Conservation (phyloP, 2,113 vertebrate species). For the Crotalus tigris region DNA sequence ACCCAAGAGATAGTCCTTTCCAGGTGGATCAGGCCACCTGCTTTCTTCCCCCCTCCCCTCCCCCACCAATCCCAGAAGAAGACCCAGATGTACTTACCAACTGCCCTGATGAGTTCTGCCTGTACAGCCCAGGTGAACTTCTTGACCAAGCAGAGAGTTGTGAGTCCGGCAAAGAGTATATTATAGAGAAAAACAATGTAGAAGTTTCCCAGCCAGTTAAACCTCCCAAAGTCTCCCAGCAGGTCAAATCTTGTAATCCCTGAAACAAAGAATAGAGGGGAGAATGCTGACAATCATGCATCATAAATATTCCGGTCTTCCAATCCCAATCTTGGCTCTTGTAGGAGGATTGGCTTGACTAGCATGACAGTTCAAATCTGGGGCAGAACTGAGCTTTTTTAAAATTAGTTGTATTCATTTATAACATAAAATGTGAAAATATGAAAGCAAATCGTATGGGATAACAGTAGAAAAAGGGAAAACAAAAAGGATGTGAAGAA, state of each 20-base stretch:
- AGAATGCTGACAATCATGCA: background rate
- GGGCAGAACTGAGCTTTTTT: background rate
- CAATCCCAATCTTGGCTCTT: background rate
- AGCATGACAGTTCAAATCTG: background rate
- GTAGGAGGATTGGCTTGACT: background rate
- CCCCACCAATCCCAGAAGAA: background rate
- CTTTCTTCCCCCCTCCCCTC: no score
- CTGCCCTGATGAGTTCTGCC: conserved; percentile 89
- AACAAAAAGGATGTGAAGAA: no score
- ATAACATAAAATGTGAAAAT: no score
- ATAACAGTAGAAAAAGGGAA: no score
- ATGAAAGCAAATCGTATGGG: no score
- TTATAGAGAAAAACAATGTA: conserved; percentile 95
- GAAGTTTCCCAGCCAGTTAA: conserved; percentile 96
- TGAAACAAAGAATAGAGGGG: conserved; percentile 44
- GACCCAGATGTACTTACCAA: conserved; percentile 76
- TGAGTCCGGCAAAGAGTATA: conserved; percentile 88
- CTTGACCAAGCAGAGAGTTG: conserved; percentile 90
- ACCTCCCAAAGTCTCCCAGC: conserved; percentile 91
- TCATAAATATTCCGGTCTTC: background rate
- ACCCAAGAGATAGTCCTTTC: background rate
- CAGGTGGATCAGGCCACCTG: background rate
- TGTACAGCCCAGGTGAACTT: conserved; percentile 88
- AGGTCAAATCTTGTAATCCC: conserved; percentile 95
- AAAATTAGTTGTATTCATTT: no score